Percentiles rank a stretch among this genome's conserved stretches.
Evolutionary conservation across 2,888 invertebrate species (phyloP).

Genomic region (Epinotia nisella): DNA sequence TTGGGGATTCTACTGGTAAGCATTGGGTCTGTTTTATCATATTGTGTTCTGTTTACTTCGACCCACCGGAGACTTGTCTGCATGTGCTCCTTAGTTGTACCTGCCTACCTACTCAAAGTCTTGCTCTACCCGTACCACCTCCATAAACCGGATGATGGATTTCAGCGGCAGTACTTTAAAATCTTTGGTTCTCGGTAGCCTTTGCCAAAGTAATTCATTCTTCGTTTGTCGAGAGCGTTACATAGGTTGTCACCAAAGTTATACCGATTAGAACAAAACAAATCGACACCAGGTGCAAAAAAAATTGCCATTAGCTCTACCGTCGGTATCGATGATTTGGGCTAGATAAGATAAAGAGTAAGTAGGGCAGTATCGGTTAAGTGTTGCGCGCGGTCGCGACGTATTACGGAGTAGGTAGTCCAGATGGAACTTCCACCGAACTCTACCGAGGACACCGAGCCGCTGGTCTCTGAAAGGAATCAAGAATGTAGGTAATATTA

Average conservation of each 20-base stretch:
- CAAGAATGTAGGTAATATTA: conserved; percentile 62
- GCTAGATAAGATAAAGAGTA: conserved; percentile 24
- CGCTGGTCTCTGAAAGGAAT: conserved; percentile 52
- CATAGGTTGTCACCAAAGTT: conserved; percentile 33
- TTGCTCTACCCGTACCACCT: too few relatives aligned
- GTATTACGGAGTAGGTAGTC: conserved; percentile 12
- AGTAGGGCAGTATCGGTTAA: conserved; percentile 1
- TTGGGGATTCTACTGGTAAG: conserved; percentile 77
- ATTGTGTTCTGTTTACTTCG: too few relatives aligned
- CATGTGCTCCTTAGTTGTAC: too few relatives aligned
- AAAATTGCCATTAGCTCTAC: neutral
- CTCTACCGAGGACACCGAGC: conserved; percentile 55
- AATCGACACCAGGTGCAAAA: neutral
- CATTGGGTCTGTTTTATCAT: conserved; percentile 37
- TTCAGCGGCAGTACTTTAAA: too few relatives aligned
- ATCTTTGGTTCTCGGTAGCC: too few relatives aligned
- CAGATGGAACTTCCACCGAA: conserved; percentile 23
- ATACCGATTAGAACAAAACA: neutral
- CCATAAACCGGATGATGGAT: too few relatives aligned
- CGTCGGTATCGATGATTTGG: conserved; percentile 18
- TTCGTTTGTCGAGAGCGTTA: neutral
- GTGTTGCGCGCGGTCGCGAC: neutral
- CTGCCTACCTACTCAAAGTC: too few relatives aligned
- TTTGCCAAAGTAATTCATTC: too few relatives aligned
- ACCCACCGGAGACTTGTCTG: too few relatives aligned